Percentiles rank a stretch among this genome's conserved stretches.
These are phyloP conservation scores for Argopecten irradians DNA, from an alignment of 1,140 invertebrate genomes.

Conservation along the genomic window DNA sequence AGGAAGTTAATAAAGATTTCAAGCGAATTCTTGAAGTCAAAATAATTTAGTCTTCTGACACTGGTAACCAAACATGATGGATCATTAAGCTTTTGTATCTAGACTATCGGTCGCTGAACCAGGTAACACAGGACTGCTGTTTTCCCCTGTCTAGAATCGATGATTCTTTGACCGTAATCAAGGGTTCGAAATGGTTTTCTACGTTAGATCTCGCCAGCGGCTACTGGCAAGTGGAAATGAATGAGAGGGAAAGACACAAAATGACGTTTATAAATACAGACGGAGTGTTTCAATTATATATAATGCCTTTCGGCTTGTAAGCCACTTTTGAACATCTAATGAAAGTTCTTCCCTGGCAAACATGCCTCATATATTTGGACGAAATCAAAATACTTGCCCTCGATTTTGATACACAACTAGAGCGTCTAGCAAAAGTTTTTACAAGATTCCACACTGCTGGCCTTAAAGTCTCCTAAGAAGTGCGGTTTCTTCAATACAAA, in stretches of 20 bases:
- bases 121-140: slow-evolving; percentile 65
- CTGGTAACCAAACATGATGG: slow-evolving; percentile 25
- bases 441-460: slow-evolving; percentile 45
- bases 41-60: slow-evolving; percentile 18
- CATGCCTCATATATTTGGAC: slow-evolving; percentile 47
- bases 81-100: slow-evolving; percentile 34
- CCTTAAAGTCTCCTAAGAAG: slow-evolving; percentile 61
- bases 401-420: slow-evolving; percentile 44
- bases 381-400: slow-evolving; percentile 48
- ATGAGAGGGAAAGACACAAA: slow-evolving; percentile 68
- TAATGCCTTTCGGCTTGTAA: slow-evolving; percentile 51
- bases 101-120: slow-evolving; percentile 39
- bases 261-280: slow-evolving; percentile 58
- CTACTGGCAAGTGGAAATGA: slow-evolving; percentile 74
- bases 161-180: slow-evolving; percentile 72
- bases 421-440: slow-evolving; percentile 60
- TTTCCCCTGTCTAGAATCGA: slow-evolving; percentile 79
- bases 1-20: not conserved
- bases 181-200: slow-evolving; percentile 74
- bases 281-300: slow-evolving; percentile 46
- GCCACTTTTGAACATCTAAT: no score
- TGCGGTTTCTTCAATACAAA: slow-evolving; percentile 55
- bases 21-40: slow-evolving; percentile 11
- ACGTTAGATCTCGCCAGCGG: slow-evolving; percentile 73
- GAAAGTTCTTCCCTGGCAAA: slow-evolving; percentile 44